A percentile compares a stretch with the other conserved stretches of the same genome.
These are phyloP conservation scores for Hylaea fasciaria DNA, from an alignment of 2,888 invertebrate species.

Conservation along the genomic window DNA sequence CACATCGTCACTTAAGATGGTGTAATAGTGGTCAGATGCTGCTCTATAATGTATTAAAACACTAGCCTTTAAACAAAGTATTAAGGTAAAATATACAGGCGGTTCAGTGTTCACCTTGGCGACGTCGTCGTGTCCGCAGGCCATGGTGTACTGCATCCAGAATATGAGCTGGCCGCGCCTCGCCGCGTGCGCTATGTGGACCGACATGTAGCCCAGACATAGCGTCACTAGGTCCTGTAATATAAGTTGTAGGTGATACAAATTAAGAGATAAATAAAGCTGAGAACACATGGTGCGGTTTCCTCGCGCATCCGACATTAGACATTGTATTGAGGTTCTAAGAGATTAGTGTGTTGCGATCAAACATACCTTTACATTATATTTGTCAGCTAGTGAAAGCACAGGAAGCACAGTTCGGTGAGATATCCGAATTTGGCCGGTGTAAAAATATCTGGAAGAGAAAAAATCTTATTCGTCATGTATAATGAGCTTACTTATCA, in stretches of 20 bases:
- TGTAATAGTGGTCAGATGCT: no score
- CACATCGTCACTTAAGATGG: no score
- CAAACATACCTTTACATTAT: slow-evolving; percentile 91
- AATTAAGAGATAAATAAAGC: background rate
- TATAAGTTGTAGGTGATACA: slow-evolving; percentile 1
- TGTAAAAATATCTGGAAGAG: slow-evolving; percentile 89
- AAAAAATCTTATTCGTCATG: background rate
- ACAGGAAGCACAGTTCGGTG: slow-evolving; percentile 94
- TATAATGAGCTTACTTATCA: no score
- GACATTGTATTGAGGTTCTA: no score
- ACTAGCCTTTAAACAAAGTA: no score
- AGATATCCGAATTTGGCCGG: slow-evolving; percentile 94
- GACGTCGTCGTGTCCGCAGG: slow-evolving; percentile 91
- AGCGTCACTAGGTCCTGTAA: slow-evolving; percentile 91
- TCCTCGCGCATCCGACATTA: no score
- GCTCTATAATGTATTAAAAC: no score
- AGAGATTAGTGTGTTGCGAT: background rate
- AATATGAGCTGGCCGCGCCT: slow-evolving; percentile 92
- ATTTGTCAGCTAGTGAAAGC: slow-evolving; percentile 96
- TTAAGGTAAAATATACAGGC: background rate
- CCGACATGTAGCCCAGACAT: slow-evolving; percentile 94
- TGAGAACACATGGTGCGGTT: no score
- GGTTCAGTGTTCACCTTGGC: slow-evolving; percentile 78
- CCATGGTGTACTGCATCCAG: slow-evolving; percentile 96
- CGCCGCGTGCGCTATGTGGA: slow-evolving; percentile 93